Base-by-base conservation (phyloP, 2,797 vertebrate genomes). In the Pipistrellus nathusii region DNA sequence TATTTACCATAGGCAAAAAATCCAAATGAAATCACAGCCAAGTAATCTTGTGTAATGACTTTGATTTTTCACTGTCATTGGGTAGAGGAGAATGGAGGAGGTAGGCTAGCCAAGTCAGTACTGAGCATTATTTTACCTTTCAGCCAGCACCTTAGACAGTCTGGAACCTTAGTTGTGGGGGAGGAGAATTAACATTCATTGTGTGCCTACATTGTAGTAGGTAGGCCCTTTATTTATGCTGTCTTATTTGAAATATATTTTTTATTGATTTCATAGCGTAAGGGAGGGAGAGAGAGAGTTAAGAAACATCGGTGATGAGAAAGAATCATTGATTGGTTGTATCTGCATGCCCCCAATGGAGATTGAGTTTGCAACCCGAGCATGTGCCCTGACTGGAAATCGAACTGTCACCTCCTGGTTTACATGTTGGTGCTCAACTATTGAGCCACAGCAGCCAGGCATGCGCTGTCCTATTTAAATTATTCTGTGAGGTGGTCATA, bases 11-110 rank as follows among this genome's bases (percentile, higher is more conserved):
- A 84, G 77, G 77, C 38, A 93, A 80, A 93, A n/a, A 64, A 81
- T 72, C n/a, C 41, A 80, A 59, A 55, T 25, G 35, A 91, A 83
- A 68, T 41, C 48, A 73, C 51, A 92, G 48, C 46, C 44, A 90
- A 86, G 38, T 69, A 20, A 71, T 92, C 84, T 85, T 91, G n/a
- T 66, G 15, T 11, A 62, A 78, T 87, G 64, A 62, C 57, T 80
- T 68, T 88, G 69, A 17, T 62, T 90, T 92, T 95, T 82, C 62
- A 88, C 25, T 91, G 17, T 86, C 46, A 68, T 78, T 93, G 25
- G 69, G 55, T 77, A 77, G 84, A 18, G n/a, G 53, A 66, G 15
- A 80, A 81, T 72, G 30, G 90, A 77, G 80, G 38, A 75, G 44
- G 17, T 83, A 57, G 35, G 53, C 21, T 85, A 73, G 62, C 46